Base-by-base conservation (phyloP, 2,888 invertebrate species). In the Chymomyza amoena region DNA sequence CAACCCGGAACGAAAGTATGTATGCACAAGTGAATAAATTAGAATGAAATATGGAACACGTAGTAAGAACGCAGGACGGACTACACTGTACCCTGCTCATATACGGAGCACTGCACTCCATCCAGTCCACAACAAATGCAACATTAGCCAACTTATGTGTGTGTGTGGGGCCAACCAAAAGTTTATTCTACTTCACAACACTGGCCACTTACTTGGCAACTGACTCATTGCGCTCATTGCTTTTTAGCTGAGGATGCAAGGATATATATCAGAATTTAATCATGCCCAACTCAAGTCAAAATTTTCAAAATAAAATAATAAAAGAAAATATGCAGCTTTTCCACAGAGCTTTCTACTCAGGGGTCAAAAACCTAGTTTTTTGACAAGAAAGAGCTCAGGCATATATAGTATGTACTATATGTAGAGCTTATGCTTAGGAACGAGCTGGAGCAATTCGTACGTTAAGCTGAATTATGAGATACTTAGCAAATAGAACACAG, bases 21-120 rank as follows among this genome's bases (percentile, higher is more conserved):
- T 81, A 84, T 84, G 86, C 87, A 84, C 87, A 84, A 87, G 82
- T 84, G 84, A 87, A 84, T 84, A 84, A 84, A 87, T 84, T 84
- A 87, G 87, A 84, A 84, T 84, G 87, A 84, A 84, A 84, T 84
- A 84, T 84, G 87, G 84, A 86, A 84, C 87, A 84, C 87, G 84
- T 84, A 84, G 82, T 69, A 70, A n/a, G 7, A 54, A 54, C 18
- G 54, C 57, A 25, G 13, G 57, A 6, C 57, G 18, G 20, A 54
- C 32, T 6, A 32, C 25, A 25, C 25, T 25, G 52, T 52, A 4
- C 52, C 15, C 52, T 52, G 52, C 52, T 36, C 36, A 45, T 13
- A 13, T 10, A 45, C 4, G 10, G 64, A 66, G 70, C 60, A 51
- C 66, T 69, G 64, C 64, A 69, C 25, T 25, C 25, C 25, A 25